These are phyloP conservation scores for Drosophila macrothrix DNA, from an alignment of 2,888 invertebrate species.

Conservation along the genomic window DNA sequence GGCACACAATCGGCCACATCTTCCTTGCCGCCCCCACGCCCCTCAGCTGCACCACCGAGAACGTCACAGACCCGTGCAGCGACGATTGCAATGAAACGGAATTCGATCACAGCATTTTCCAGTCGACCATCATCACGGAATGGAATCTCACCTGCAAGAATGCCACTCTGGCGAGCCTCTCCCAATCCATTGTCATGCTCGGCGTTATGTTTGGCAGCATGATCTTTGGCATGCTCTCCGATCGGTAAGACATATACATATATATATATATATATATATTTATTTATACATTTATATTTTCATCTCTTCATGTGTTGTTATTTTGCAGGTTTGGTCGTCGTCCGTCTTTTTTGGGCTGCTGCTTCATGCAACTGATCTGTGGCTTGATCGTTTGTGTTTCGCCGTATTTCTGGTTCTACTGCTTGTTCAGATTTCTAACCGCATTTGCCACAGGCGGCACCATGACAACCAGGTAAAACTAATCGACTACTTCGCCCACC, in stretches of 20 bases:
- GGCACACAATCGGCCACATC: constrained; percentile 92
- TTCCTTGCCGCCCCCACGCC: constrained; percentile 90
- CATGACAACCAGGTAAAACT: constrained; percentile 89
- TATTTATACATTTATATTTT: not conserved
- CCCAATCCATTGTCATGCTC: constrained; percentile 91
- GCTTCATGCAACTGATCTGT: constrained; percentile 89
- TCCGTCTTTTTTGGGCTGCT: constrained; percentile 89
- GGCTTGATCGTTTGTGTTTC: constrained; percentile 90
- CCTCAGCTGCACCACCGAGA: constrained; percentile 86
- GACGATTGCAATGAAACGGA: constrained; percentile 86
- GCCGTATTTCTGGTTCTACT: constrained; percentile 88
- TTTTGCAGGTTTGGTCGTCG: constrained; percentile 90
- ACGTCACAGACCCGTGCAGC: constrained; percentile 85
- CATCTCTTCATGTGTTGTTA: not conserved
- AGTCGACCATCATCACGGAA: constrained; percentile 90
- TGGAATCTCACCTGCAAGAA: constrained; percentile 88
- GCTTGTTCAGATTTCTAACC: constrained; percentile 89
- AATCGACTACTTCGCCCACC: not conserved
- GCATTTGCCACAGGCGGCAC: constrained; percentile 93
- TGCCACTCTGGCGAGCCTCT: constrained; percentile 89
- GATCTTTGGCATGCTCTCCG: constrained; percentile 90
- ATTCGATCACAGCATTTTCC: constrained; percentile 89
- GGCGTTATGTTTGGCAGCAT: constrained; percentile 92
- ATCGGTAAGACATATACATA: constrained; percentile 87
- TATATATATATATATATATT: not conserved